phyloP scores from a whole-genome alignment of 1,140 invertebrate genomes.

The Phortica variegata region DNA sequence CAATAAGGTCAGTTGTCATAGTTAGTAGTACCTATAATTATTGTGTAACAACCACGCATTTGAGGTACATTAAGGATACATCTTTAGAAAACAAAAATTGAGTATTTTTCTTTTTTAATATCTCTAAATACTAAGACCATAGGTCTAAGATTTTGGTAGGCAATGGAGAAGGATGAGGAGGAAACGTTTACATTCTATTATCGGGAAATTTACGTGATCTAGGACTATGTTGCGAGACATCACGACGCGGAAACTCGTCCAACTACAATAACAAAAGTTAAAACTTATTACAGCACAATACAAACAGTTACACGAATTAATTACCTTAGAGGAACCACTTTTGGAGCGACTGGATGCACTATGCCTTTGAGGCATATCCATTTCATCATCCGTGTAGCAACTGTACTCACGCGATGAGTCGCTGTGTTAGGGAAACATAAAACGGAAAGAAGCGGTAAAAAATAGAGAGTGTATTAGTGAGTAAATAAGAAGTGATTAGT shows the following conservation, averaged over 20 bases:
- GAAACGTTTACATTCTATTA: slow-evolving; percentile 41
- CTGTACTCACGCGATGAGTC: slow-evolving; percentile 27
- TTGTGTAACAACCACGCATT: slow-evolving; percentile 38
- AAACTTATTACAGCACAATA: too few relatives aligned
- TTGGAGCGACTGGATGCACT: slow-evolving; percentile 15
- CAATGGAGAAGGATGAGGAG: too few relatives aligned
- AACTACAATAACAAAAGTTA: slow-evolving; percentile 14
- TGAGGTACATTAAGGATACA: slow-evolving; percentile 52
- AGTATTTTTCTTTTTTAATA: too few relatives aligned
- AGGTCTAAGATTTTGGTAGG: too few relatives aligned
- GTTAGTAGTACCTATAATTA: too few relatives aligned
- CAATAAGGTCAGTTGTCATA: too few relatives aligned
- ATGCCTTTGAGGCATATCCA: slow-evolving; percentile 24
- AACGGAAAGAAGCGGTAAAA: neutral
- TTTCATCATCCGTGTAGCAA: slow-evolving; percentile 37
- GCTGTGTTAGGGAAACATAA: too few relatives aligned
- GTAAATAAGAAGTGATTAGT: neutral
- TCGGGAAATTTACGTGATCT: slow-evolving; percentile 48
- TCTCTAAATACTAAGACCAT: too few relatives aligned
- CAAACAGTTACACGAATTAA: too few relatives aligned
- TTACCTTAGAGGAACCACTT: slow-evolving; percentile 22
- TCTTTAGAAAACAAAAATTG: too few relatives aligned
- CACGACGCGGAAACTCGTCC: slow-evolving; percentile 49
- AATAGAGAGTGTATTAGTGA: neutral
- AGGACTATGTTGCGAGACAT: slow-evolving; percentile 30